Evolutionary conservation across 2,888 invertebrate species (phyloP).

Genomic region (Ferdinandea cuprea): DNA sequence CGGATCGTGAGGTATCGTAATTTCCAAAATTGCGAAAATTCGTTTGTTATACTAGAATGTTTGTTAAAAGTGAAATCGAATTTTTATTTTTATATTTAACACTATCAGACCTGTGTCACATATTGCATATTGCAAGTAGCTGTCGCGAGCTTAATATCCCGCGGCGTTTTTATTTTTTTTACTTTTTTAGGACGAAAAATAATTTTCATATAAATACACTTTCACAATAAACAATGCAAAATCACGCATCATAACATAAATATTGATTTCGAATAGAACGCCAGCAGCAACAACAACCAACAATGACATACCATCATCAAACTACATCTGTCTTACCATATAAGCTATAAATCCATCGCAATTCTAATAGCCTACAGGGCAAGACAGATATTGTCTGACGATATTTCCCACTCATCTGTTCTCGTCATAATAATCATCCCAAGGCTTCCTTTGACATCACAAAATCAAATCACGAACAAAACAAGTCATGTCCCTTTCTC

Average conservation of each 20-base stretch:
- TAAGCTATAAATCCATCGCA: slow-evolving; percentile 72
- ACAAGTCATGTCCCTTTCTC: slow-evolving; percentile 52
- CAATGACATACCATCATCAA: slow-evolving; percentile 35
- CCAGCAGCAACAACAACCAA: background rate
- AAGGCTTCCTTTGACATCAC: slow-evolving; percentile 50
- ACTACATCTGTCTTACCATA: slow-evolving; percentile 72
- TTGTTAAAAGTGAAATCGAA: too few relatives aligned
- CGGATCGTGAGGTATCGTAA: too few relatives aligned
- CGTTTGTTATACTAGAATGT: too few relatives aligned
- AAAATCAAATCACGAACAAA: slow-evolving; percentile 56
- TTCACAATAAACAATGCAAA: slow-evolving; percentile 1
- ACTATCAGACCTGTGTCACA: too few relatives aligned
- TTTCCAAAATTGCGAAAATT: too few relatives aligned
- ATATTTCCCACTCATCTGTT: slow-evolving; percentile 44
- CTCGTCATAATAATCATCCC: slow-evolving; percentile 44
- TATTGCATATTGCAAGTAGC: too few relatives aligned
- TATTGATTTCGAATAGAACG: background rate
- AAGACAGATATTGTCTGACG: slow-evolving; percentile 68
- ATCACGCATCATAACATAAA: background rate
- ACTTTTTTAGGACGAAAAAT: background rate
- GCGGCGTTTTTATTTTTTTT: too few relatives aligned
- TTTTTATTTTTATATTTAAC: too few relatives aligned
- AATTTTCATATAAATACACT: too few relatives aligned
- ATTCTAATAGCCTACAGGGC: slow-evolving; percentile 71
- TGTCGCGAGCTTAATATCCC: too few relatives aligned